Base-by-base conservation (phyloP, 1,140 invertebrate species). In the Zaprionus nigranus region DNA sequence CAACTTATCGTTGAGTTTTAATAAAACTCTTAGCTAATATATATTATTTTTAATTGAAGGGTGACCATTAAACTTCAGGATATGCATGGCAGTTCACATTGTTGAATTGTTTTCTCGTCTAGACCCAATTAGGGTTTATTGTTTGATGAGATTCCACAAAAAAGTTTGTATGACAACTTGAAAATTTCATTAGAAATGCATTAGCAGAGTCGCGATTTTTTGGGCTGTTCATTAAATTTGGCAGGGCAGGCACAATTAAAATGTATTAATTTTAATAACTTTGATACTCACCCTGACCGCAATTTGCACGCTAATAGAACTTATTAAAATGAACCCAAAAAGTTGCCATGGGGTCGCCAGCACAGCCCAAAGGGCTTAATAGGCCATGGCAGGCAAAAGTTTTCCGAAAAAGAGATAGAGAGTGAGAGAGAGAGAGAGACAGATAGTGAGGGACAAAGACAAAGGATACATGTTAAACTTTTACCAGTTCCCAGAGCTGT, bases 301-400 rank as follows among this genome's bases (percentile, higher is more conserved):
- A 79, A 86, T 80, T 86, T 86, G 59, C 57, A 70, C 78, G 69
- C 69, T 80, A 83, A 82, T 88, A 63, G 68, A 79, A 75, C 66
- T 80, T 80, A 74, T 87, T 83, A 69, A 77, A 78, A 28, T 43
- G 20, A 64, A 46, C 49, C 56, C 57, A 65, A 51, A 66, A 66
- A 67, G 43, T 49, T 78, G 20, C 20, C 28, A 30, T 40, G 5
- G 28, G 22, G 30, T 36, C 34, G 36, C 20, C 12, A 13, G 20
- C 20, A 26, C 28, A 9, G 24, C 24, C 51, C 58, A 58, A 87
- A 86, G 62, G 72, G 84, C 70, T 80, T 80, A 86, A 80, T 71
- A 80, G 73, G 58, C 73, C 64, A 38, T 72, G 65, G 49, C 43
- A 59, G 58, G 22, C 62, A 81, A 72, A 65, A 28, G 64, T 65